Evolutionary conservation across 2,113 vertebrate genomes (phyloP).

Genomic region (Mirza zaza): DNA sequence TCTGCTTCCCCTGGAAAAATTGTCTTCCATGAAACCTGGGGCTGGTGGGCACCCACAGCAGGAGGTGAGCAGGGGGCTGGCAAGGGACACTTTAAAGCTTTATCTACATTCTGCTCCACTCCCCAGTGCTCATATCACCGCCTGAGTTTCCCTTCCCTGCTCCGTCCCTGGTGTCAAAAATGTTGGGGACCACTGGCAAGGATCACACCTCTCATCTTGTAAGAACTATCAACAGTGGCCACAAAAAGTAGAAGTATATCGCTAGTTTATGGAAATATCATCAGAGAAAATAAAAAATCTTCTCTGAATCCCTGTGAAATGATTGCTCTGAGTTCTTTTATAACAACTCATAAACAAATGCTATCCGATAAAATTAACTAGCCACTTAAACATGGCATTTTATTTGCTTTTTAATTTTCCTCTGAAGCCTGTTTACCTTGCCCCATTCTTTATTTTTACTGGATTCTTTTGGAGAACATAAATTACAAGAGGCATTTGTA

Average conservation of each 20-base stretch:
- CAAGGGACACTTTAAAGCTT: too few species aligned
- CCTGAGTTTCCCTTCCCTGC: too few species aligned
- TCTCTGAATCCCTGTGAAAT: background rate
- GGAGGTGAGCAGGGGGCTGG: too few species aligned
- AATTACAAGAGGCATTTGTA: slow-evolving; percentile 75
- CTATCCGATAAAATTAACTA: slow-evolving; percentile 74
- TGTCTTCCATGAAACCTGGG: too few species aligned
- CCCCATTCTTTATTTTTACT: slow-evolving; percentile 26
- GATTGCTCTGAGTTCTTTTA: slow-evolving; percentile 54
- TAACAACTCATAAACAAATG: slow-evolving; percentile 68
- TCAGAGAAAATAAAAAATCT: slow-evolving; percentile 69
- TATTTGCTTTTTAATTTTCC: slow-evolving; percentile 36
- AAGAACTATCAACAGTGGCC: background rate
- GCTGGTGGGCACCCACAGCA: too few species aligned
- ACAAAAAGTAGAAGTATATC: background rate
- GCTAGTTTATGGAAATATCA: background rate
- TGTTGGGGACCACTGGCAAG: background rate
- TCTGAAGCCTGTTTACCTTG: background rate
- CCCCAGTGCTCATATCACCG: too few species aligned
- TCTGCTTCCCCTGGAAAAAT: too few species aligned
- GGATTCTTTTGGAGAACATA: slow-evolving; percentile 61
- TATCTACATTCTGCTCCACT: too few species aligned
- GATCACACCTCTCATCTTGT: background rate
- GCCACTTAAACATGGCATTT: slow-evolving; percentile 63
- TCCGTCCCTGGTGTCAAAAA: too few species aligned